These are phyloP conservation scores for Drosophila varians DNA, from an alignment of 1,140 invertebrate species.

Conservation along the genomic window DNA sequence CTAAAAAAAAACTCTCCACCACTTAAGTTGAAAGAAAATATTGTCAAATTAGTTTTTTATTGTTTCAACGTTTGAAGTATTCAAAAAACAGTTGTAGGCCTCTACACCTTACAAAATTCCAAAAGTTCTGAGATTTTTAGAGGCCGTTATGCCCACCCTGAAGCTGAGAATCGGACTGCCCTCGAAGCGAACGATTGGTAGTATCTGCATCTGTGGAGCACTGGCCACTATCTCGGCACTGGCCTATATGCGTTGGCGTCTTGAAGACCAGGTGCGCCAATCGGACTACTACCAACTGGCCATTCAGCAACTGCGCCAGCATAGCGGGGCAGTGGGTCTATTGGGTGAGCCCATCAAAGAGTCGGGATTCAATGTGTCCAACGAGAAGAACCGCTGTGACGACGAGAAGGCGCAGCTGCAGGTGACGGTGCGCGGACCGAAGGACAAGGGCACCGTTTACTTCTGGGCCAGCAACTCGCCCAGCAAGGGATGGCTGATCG, in stretches of 20 bases:
- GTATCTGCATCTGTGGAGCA: constrained; percentile 84
- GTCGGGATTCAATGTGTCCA: constrained; percentile 85
- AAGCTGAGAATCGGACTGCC: constrained; percentile 45
- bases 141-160: constrained; percentile 36
- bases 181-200: constrained; percentile 82
- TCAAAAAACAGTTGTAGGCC: constrained; percentile 5
- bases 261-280: constrained; percentile 82
- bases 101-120: constrained; percentile 21
- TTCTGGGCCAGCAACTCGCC: constrained; percentile 58
- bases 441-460: constrained; percentile 83
- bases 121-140: not conserved
- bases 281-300: constrained; percentile 86
- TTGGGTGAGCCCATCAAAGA: constrained; percentile 88
- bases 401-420: constrained; percentile 85
- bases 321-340: constrained; percentile 85
- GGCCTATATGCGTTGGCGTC: constrained; percentile 77
- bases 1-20: not conserved
- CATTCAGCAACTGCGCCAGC: constrained; percentile 84
- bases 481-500: constrained; percentile 57
- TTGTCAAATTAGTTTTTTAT: constrained; percentile 9
- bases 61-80: not conserved
- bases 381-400: constrained; percentile 85
- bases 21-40: constrained; percentile 1
- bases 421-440: constrained; percentile 82
- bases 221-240: constrained; percentile 82